Conservation (phyloP, 2,113 vertebrate genomes). For the Phyllostomus discolor region DNA sequence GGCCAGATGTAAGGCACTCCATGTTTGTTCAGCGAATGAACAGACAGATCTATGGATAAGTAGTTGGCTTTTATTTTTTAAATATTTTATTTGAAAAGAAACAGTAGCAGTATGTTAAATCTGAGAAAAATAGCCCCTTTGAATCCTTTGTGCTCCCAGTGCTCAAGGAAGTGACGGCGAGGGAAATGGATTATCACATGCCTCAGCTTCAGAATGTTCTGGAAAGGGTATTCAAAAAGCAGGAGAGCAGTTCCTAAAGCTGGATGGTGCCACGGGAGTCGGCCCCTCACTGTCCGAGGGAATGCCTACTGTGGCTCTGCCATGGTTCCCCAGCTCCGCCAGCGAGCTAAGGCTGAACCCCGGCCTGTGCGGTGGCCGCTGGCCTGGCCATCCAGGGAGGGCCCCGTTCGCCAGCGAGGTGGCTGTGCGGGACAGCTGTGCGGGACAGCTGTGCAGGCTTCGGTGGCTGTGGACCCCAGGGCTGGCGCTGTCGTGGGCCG, state of each 20-base stretch:
- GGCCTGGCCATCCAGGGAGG: slow-evolving; percentile 91
- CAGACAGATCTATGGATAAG: neutral
- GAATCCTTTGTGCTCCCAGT: neutral
- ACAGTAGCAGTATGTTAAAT: neutral
- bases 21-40: neutral
- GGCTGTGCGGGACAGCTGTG: slow-evolving; percentile 89
- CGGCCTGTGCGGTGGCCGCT: slow-evolving; percentile 84
- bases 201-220: neutral
- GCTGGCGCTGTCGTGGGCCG: slow-evolving; percentile 95
- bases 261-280: slow-evolving; percentile 51
- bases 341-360: neutral
- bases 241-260: neutral
- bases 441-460: slow-evolving; percentile 87
- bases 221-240: neutral
- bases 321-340: neutral
- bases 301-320: neutral
- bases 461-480: slow-evolving; percentile 97
- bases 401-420: slow-evolving; percentile 96
- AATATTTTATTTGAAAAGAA: neutral
- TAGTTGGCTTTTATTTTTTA: neutral
- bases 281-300: neutral
- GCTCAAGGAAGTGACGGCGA: neutral
- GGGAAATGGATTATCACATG: no score
- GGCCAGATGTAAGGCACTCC: neutral
- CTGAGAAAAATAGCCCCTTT: neutral